These are phyloP conservation scores for Ormyrus nitidulus DNA, from an alignment of 2,888 invertebrate genomes.

Conservation along the genomic window DNA sequence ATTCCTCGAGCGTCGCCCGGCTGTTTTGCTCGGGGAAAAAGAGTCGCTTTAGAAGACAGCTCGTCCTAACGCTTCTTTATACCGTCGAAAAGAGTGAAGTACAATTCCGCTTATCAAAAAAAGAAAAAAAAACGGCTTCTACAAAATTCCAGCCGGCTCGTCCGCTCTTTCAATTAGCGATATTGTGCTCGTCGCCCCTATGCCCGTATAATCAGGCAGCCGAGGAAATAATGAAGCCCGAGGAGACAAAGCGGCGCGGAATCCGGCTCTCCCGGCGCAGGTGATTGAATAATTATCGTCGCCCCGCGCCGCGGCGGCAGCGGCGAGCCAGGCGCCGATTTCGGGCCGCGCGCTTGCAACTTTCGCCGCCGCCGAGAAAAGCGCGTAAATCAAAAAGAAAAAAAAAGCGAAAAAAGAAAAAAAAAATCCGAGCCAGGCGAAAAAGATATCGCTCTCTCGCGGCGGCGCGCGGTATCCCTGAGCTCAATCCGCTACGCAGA, in stretches of 20 bases:
- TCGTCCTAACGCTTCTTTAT: no score
- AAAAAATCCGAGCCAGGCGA: constrained; percentile 22
- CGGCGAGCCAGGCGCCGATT: neutral
- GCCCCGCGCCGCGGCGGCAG: neutral
- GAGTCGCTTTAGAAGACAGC: no score
- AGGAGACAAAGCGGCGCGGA: neutral
- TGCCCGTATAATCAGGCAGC: neutral
- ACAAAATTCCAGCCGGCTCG: no score
- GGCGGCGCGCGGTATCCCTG: constrained; percentile 45
- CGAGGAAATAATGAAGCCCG: neutral
- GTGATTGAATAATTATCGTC: constrained; percentile 40
- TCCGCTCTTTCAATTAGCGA: no score
- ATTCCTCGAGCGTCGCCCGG: no score
- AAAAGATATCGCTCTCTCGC: constrained; percentile 28
- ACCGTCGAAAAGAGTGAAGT: no score
- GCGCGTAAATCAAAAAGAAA: neutral
- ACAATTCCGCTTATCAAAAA: neutral
- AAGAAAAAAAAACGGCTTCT: neutral
- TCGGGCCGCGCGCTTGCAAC: neutral
- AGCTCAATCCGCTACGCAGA: constrained; percentile 53
- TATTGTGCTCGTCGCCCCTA: no score
- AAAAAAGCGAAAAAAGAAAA: constrained; percentile 6
- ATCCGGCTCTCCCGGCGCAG: constrained; percentile 24
- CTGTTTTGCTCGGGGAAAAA: no score
- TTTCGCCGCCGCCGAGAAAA: constrained; percentile 11